Percentiles rank a stretch among this genome's conserved stretches.
Evolutionary conservation across 1,140 invertebrate species (phyloP).

Genomic region (Charaxes varanes): DNA sequence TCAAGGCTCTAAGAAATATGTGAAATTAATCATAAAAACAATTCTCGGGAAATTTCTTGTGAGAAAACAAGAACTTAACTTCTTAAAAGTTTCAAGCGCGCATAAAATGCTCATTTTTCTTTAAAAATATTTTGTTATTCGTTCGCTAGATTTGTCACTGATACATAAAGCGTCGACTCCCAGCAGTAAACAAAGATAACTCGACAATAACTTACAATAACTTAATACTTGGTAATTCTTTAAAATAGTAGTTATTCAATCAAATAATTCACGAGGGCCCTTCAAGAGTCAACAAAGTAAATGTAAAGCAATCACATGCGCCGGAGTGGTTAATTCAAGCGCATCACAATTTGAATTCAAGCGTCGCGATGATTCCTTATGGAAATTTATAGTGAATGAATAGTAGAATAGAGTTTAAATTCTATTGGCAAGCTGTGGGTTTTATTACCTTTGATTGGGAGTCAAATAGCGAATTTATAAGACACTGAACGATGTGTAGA

Average conservation of each 20-base stretch:
- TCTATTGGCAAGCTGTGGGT: conserved; percentile 5
- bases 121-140: too few species aligned
- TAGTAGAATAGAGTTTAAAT: conserved; percentile 19
- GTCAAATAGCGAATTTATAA: conserved; percentile 48
- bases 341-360: conserved; percentile 35
- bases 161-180: too few species aligned
- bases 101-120: too few species aligned
- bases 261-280: conserved; percentile 36
- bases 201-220: neutral
- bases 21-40: too few species aligned
- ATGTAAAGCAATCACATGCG: conserved; percentile 51
- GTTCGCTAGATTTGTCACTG: too few species aligned
- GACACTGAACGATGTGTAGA: conserved; percentile 51
- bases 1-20: too few species aligned
- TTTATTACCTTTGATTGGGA: conserved; percentile 22
- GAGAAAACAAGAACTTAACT: too few species aligned
- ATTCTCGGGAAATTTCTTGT: too few species aligned
- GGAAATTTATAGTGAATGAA: conserved; percentile 8
- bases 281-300: conserved; percentile 30
- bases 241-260: conserved; percentile 14
- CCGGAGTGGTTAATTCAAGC: conserved; percentile 46
- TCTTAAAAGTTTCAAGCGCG: too few species aligned
- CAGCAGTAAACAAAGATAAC: too few species aligned
- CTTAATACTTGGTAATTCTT: conserved; percentile 1
- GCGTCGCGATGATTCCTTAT: conserved; percentile 13